Conservation (phyloP, 2,113 vertebrate species). For the Peromyscus maniculatus region DNA sequence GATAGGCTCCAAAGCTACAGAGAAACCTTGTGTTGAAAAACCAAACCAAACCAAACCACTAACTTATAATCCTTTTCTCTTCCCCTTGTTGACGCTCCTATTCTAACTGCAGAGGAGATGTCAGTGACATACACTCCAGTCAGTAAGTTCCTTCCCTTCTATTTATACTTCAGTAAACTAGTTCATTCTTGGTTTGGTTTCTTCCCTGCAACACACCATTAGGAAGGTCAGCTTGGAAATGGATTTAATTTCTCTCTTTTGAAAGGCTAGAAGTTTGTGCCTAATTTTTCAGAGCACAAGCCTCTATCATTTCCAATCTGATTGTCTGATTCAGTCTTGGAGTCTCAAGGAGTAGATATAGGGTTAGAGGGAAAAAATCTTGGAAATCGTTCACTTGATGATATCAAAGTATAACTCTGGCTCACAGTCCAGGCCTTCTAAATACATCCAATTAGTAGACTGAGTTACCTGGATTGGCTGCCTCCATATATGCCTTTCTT, state of each 20-base stretch:
- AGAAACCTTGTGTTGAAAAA: too few species aligned
- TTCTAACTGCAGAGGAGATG: background rate
- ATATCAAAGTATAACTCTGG: background rate
- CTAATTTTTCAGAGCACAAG: conserved; percentile 54
- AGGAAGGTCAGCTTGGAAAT: background rate
- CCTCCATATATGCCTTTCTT: background rate
- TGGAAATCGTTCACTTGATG: conserved; percentile 40
- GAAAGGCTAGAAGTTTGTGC: conserved; percentile 27
- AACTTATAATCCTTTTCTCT: background rate
- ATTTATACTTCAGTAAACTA: background rate
- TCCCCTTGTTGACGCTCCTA: background rate
- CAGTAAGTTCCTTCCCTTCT: background rate
- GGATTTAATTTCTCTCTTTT: conserved; percentile 26
- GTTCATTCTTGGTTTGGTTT: conserved; percentile 12
- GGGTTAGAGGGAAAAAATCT: background rate
- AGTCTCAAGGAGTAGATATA: background rate
- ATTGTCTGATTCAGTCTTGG: background rate
- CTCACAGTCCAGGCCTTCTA: background rate
- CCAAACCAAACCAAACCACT: too few species aligned
- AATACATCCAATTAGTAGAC: background rate
- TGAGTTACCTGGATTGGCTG: background rate
- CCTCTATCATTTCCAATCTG: conserved; percentile 21
- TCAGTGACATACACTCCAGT: background rate
- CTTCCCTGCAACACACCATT: background rate
- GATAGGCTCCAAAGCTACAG: too few species aligned